Percentiles rank a stretch among this genome's conserved stretches.
phyloP scores from a whole-genome alignment of 2,797 vertebrate genomes.

The Phaenicophaeus curvirostris region DNA sequence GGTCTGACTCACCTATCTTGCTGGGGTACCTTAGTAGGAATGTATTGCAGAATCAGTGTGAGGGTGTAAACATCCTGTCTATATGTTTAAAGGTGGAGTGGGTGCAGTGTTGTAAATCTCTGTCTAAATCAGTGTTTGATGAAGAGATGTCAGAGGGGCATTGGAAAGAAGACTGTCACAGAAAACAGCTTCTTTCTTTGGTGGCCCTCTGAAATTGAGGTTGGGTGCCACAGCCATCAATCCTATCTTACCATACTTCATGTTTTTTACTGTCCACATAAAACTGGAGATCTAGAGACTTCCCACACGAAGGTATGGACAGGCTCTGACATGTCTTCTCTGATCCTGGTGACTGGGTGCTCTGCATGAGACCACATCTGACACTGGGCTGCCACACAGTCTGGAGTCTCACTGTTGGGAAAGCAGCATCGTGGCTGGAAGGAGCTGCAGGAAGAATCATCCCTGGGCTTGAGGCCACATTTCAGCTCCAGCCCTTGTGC shows the following conservation, averaged over 20 bases:
- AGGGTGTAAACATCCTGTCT: not conserved
- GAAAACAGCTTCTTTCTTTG: not conserved
- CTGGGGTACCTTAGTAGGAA: not conserved
- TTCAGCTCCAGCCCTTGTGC: not conserved
- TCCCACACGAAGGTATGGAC: not conserved
- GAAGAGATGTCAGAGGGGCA: not conserved
- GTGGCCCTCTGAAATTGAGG: not conserved
- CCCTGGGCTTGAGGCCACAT: rapidly evolving
- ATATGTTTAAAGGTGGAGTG: not conserved
- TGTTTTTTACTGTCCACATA: not conserved
- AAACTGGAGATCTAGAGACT: not conserved
- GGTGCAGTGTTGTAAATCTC: not conserved
- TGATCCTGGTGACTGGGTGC: not conserved
- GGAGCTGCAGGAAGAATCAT: not conserved
- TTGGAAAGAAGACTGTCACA: not conserved
- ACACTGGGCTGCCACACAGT: rapidly evolving
- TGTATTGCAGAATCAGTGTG: not conserved
- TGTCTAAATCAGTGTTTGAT: not conserved
- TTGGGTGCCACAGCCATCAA: not conserved
- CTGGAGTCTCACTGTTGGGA: not conserved
- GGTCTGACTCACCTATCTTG: not conserved
- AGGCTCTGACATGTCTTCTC: not conserved
- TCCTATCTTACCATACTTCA: rapidly evolving
- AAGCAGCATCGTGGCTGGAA: not conserved
- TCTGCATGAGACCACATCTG: not conserved